A percentile compares a stretch with the other conserved stretches of the same genome.
Evolutionary conservation across 2,888 invertebrate species (phyloP).

Genomic region (Drosophila mettleri): DNA sequence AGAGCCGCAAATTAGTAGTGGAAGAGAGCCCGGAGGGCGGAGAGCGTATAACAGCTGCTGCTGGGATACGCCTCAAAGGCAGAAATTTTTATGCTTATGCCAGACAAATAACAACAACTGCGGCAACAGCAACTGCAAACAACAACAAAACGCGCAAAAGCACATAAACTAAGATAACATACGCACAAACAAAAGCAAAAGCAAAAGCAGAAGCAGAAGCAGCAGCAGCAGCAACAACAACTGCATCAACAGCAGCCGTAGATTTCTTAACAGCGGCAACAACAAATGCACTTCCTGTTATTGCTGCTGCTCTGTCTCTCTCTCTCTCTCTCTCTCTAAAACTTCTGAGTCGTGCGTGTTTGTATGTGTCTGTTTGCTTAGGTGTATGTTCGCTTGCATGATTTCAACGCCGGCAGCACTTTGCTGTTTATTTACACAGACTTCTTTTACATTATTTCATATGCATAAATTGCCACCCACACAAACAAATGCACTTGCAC

Average conservation of each 20-base stretch:
- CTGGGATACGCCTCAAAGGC: constrained; percentile 55
- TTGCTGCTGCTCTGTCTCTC: constrained; percentile 29
- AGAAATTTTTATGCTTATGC: constrained; percentile 69
- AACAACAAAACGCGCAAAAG: constrained; percentile 61
- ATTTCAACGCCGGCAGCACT: constrained; percentile 77
- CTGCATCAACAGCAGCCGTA: constrained; percentile 28
- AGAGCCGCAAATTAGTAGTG: constrained; percentile 67
- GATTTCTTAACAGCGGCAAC: constrained; percentile 74
- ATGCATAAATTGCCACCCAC: constrained; percentile 72
- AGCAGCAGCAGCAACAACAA: constrained; percentile 52
- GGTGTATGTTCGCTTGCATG: constrained; percentile 70
- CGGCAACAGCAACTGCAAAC: constrained; percentile 61
- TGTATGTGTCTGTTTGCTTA: constrained; percentile 61
- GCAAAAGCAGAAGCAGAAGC: constrained; percentile 20
- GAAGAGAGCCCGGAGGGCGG: constrained; percentile 5
- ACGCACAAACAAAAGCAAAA: constrained; percentile 46
- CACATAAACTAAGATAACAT: constrained; percentile 74
- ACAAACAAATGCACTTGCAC: constrained; percentile 12
- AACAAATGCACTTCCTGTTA: constrained; percentile 77
- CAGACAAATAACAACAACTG: constrained; percentile 70
- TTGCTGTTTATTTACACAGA: constrained; percentile 77
- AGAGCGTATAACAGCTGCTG: constrained; percentile 32
- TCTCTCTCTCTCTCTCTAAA: neutral
- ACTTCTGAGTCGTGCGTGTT: neutral
- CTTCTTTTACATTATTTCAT: constrained; percentile 74